Percentiles rank a stretch among this genome's conserved stretches.
Conservation (phyloP, 2,113 vertebrate genomes). For the Microcebus murinus region DNA sequence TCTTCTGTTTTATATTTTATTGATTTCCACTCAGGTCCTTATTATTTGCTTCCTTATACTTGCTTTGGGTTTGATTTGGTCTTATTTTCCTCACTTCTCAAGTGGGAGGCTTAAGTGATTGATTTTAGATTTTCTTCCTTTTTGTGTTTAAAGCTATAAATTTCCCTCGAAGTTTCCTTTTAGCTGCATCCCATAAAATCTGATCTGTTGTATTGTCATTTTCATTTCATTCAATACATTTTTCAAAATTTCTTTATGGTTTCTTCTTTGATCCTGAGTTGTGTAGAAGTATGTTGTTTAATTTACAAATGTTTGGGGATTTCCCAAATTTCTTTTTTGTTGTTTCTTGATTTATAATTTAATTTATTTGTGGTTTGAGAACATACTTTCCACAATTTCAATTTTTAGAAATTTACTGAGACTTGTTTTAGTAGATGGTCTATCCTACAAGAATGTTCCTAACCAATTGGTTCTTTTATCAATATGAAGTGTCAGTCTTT, state of each 20-base stretch:
- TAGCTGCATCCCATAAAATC: not conserved
- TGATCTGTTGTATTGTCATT: not conserved
- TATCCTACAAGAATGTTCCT: not conserved
- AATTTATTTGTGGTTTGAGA: not conserved
- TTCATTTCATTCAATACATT: constrained; percentile 11
- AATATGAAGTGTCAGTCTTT: not conserved
- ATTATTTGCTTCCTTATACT: not conserved
- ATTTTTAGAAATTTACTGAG: not conserved
- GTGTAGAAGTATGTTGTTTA: not conserved
- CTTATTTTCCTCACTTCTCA: not conserved
- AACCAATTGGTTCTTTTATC: not conserved
- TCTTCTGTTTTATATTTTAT: not conserved
- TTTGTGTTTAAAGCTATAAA: constrained; percentile 19
- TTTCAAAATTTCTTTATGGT: not conserved
- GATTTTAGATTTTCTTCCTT: constrained; percentile 2
- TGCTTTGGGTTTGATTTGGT: not conserved
- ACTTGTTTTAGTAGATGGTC: not conserved
- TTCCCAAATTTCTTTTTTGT: not conserved
- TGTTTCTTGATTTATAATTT: constrained; percentile 6
- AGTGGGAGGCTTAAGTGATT: not conserved
- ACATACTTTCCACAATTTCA: not conserved
- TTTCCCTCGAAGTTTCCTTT: not conserved
- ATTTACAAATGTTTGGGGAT: not conserved
- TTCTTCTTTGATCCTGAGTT: not conserved
- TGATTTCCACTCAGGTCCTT: not conserved